Conservation (phyloP, 1,140 invertebrate species). For the Macrostomum lignano region DNA sequence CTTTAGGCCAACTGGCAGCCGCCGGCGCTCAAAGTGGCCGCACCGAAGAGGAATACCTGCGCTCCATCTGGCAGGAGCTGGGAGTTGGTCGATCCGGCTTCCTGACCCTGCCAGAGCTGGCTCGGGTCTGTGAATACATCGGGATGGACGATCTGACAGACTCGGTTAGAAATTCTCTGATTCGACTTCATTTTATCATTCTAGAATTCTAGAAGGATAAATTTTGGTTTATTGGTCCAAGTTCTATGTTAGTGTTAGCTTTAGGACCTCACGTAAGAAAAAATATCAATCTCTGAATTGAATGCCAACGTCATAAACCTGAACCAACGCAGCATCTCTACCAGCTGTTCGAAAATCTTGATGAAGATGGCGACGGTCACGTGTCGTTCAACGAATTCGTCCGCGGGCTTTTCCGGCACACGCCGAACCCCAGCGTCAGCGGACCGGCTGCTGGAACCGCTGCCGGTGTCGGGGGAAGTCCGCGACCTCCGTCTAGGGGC, state of each 20-base stretch:
- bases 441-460: too few species aligned
- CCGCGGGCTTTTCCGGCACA: constrained; percentile 32
- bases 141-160: constrained; percentile 35
- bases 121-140: constrained; percentile 35
- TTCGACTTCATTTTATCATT: constrained; percentile 1
- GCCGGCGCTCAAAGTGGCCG: too few species aligned
- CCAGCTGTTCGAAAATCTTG: constrained; percentile 38
- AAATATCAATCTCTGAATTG: too few species aligned
- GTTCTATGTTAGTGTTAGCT: too few species aligned
- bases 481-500: too few species aligned
- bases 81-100: constrained; percentile 35
- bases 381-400: constrained; percentile 41
- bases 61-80: constrained; percentile 33
- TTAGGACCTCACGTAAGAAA: too few species aligned
- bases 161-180: constrained; percentile 22
- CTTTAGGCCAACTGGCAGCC: too few species aligned
- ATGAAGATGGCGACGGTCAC: constrained; percentile 35
- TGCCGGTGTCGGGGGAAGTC: too few species aligned
- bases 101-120: constrained; percentile 33
- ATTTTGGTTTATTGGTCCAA: too few species aligned
- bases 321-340: constrained; percentile 34
- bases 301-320: too few species aligned
- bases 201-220: too few species aligned
- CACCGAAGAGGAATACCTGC: constrained; percentile 26
- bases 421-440: constrained; percentile 4